Conservation (phyloP, 2,113 vertebrate genomes). For the Mobula hypostoma region DNA sequence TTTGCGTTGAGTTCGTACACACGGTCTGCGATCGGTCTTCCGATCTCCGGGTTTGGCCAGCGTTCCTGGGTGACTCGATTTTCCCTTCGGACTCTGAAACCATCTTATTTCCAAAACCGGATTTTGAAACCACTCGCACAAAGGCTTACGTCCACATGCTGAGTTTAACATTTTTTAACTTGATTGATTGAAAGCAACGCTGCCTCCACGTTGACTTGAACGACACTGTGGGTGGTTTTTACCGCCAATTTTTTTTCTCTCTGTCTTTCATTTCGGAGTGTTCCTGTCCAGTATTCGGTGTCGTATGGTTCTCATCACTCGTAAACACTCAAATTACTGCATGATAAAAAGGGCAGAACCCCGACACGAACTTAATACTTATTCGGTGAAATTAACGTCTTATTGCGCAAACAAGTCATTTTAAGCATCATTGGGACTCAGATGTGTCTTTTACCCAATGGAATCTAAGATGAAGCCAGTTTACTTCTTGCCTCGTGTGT, state of each 20-base stretch:
- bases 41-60: neutral
- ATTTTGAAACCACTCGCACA: neutral
- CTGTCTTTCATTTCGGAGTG: neutral
- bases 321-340: neutral
- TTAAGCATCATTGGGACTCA: neutral
- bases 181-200: neutral
- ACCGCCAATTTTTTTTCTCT: neutral
- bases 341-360: neutral
- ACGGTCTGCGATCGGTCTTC: neutral
- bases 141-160: neutral
- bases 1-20: too few species aligned
- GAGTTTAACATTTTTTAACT: neutral
- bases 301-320: neutral
- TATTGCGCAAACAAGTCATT: neutral
- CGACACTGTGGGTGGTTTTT: neutral
- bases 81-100: neutral
- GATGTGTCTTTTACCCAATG: conserved; percentile 1
- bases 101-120: neutral
- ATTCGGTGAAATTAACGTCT: neutral
- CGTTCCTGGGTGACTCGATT: neutral
- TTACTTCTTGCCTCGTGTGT: neutral
- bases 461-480: neutral
- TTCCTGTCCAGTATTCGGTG: neutral
- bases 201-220: neutral
- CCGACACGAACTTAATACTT: neutral